Evolutionary conservation across 1,140 invertebrate genomes (phyloP).

Genomic region (Eriocheir sinensis): DNA sequence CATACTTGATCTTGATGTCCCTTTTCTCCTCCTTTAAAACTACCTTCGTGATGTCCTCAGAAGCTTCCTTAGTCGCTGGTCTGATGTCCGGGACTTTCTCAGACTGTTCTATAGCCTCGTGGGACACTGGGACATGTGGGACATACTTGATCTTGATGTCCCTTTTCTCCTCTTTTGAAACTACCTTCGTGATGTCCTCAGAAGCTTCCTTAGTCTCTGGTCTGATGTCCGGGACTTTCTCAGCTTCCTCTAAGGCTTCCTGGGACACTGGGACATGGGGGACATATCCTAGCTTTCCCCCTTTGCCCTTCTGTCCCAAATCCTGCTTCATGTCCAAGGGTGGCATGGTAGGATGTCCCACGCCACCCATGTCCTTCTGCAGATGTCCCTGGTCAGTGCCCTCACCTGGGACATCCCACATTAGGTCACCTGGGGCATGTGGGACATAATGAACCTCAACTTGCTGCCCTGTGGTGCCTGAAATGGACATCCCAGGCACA

Average conservation of each 20-base stretch:
- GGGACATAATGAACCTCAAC: slow-evolving; percentile 56
- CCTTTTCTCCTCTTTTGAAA: neutral
- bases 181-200: neutral
- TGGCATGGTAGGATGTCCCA: neutral
- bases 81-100: neutral
- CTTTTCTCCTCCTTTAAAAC: too few species aligned
- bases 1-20: too few species aligned
- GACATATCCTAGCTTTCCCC: neutral
- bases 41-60: too few species aligned
- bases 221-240: neutral
- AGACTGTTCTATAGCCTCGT: neutral
- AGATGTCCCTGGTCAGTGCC: neutral
- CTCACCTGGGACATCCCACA: neutral
- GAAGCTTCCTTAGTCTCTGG: neutral
- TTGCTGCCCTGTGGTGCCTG: neutral
- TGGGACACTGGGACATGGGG: neutral
- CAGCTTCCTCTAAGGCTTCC: neutral
- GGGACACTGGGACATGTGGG: slow-evolving; percentile 10
- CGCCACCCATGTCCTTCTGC: neutral
- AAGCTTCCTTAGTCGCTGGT: too few species aligned
- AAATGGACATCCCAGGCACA: neutral
- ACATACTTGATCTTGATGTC: slow-evolving; percentile 26
- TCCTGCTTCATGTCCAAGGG: neutral
- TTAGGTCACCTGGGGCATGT: neutral
- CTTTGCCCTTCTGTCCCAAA: neutral